Evolutionary conservation across 2,113 vertebrate species (phyloP).

Genomic region (Reinhardtius hippoglossoides): DNA sequence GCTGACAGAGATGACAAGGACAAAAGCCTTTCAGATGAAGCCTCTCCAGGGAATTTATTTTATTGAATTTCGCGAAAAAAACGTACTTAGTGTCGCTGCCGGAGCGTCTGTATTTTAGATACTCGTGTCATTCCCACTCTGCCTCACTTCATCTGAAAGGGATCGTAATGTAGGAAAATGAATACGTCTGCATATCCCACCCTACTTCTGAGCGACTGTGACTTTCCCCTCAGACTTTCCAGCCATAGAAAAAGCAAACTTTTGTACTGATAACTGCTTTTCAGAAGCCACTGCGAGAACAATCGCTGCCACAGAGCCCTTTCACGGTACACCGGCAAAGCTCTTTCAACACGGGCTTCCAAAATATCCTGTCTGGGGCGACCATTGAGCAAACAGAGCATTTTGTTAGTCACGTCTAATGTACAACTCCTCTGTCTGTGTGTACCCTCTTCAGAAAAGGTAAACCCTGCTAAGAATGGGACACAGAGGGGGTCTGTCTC

Average conservation of each 20-base stretch:
- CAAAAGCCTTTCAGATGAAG: slow-evolving; percentile 22
- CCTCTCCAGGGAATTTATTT: slow-evolving; percentile 36
- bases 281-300: slow-evolving; percentile 50
- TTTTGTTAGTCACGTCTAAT: slow-evolving; percentile 57
- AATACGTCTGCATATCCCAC: slow-evolving; percentile 56
- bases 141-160: slow-evolving; percentile 74
- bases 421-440: slow-evolving; percentile 55
- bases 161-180: slow-evolving; percentile 63
- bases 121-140: slow-evolving; percentile 66
- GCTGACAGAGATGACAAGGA: background rate
- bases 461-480: slow-evolving; percentile 56
- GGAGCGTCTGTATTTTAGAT: slow-evolving; percentile 67
- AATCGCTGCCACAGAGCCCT: slow-evolving; percentile 53
- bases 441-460: slow-evolving; percentile 46
- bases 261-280: slow-evolving; percentile 65
- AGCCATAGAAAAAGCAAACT: slow-evolving; percentile 41
- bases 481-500: slow-evolving; percentile 60
- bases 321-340: slow-evolving; percentile 65
- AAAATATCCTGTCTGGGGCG: slow-evolving; percentile 74
- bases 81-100: slow-evolving; percentile 41
- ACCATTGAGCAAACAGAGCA: slow-evolving; percentile 68
- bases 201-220: background rate
- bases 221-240: slow-evolving; percentile 58
- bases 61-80: slow-evolving; percentile 34
- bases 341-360: slow-evolving; percentile 68